Evolutionary conservation across 2,113 vertebrate species (phyloP), one percentile per base, ranked within the genome.

Genomic region (Bos javanicus): DNA sequence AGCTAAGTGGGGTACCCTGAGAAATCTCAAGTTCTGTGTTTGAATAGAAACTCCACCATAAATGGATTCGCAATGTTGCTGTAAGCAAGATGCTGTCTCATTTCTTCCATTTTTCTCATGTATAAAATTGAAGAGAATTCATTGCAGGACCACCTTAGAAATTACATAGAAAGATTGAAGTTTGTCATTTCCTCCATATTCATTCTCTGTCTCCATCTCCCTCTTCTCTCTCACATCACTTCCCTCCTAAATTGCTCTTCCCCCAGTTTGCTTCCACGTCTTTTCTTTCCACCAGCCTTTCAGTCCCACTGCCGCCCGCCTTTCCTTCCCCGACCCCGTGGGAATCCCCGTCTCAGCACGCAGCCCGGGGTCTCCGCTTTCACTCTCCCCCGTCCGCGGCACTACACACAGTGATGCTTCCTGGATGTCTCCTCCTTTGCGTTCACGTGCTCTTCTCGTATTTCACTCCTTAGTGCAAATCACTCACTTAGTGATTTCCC

Each of bases 361-460:
- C 4, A 15, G 21, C 6, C 67, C 1, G 21, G 2, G 1, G 0
- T 15, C 28, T 30, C 3, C 12, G 13, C 4, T n/a, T 6, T 3
- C 10, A 0, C 2, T 25, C 1, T 15, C 8, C 57, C 13, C 21
- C 11, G 7, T 16, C 46, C 10, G 26, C 0, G 0, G 6, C 28
- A 3, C 74, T 2, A 5, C 26, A 21, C n/a, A 17, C 3, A 16
- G 1, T 0, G 30, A 5, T 6, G 39, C 5, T 12, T 46, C 12
- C 12, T 16, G 19, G 39, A 16, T 0, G 0, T 11, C 16, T 36
- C 19, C 54, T 52, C 15, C 36, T 60, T 46, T 2, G 21, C 9
- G 2, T 21, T 9, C 1, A 11, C 6, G 0, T 19, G 21, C 7
- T 13, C 28, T 56, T 56, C 56, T 71, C 50, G 6, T 30, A 2